These are phyloP conservation scores for Pelobates fuscus DNA, from an alignment of 2,113 vertebrate species.

Conservation along the genomic window DNA sequence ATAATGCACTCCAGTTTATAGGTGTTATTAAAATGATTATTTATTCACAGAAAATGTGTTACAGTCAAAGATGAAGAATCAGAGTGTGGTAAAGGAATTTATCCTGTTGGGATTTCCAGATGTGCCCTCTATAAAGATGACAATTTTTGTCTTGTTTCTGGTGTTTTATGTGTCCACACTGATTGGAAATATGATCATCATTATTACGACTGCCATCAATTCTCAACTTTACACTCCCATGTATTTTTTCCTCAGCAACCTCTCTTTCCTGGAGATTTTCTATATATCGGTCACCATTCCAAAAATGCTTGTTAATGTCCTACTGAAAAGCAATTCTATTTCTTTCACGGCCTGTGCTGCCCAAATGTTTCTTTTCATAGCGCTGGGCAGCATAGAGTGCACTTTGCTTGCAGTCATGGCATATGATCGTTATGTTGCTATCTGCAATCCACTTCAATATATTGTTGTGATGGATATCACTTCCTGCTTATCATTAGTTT, in stretches of 20 bases:
- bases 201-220: not conserved
- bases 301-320: conserved; percentile 55
- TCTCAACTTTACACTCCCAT: conserved; percentile 56
- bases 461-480: too few species aligned
- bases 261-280: conserved; percentile 62
- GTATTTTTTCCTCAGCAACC: conserved; percentile 60
- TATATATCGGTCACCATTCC: conserved; percentile 56
- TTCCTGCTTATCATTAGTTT: too few species aligned
- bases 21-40: too few species aligned
- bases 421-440: too few species aligned
- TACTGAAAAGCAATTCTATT: conserved; percentile 36
- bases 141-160: not conserved
- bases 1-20: too few species aligned
- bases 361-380: conserved; percentile 62
- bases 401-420: too few species aligned
- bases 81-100: not conserved
- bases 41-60: not conserved
- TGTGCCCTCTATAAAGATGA: not conserved
- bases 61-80: not conserved
- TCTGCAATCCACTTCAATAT: too few species aligned
- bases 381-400: conserved; percentile 42
- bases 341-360: conserved; percentile 55
- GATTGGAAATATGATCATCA: not conserved
- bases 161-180: not conserved
- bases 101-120: not conserved